Evolutionary conservation across 2,113 vertebrate genomes (phyloP).

Genomic region (Apodemus sylvaticus): DNA sequence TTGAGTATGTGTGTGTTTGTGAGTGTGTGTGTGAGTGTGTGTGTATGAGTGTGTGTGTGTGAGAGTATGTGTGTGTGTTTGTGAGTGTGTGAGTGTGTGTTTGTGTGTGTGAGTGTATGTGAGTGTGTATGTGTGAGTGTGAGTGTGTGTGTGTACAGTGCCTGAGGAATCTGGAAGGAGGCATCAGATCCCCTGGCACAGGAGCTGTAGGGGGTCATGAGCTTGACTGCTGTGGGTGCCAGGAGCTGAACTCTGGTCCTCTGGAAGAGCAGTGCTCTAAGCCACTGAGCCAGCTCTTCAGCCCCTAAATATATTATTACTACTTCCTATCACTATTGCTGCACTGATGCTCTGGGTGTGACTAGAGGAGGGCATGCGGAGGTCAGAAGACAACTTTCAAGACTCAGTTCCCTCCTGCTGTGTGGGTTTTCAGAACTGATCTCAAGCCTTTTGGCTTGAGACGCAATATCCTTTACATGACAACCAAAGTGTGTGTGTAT

Average conservation of each 20-base stretch:
- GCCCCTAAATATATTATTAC: not conserved
- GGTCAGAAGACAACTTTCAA: not conserved
- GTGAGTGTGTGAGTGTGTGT: too few relatives aligned
- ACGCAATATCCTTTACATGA: not conserved
- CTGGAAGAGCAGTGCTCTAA: not conserved
- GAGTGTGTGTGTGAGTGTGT: too few relatives aligned
- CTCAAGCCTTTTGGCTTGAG: not conserved
- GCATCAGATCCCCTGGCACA: not conserved
- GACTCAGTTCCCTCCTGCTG: not conserved
- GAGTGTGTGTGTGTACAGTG: not conserved
- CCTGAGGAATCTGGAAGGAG: not conserved
- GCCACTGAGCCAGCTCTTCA: not conserved
- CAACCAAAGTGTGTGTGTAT: not conserved
- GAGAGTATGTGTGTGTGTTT: too few relatives aligned
- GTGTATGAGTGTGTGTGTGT: too few relatives aligned
- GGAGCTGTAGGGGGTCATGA: not conserved
- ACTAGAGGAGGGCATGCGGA: not conserved
- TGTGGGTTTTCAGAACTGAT: not conserved
- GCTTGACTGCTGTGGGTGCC: not conserved
- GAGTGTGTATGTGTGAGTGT: not conserved
- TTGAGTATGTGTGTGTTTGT: too few relatives aligned
- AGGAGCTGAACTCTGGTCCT: not conserved
- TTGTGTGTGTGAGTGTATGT: not conserved
- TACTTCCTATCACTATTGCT: not conserved
- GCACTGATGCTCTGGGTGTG: not conserved